These are phyloP conservation scores for Halcyon badia DNA, from an alignment of 2,797 vertebrate species.

Conservation along the genomic window DNA sequence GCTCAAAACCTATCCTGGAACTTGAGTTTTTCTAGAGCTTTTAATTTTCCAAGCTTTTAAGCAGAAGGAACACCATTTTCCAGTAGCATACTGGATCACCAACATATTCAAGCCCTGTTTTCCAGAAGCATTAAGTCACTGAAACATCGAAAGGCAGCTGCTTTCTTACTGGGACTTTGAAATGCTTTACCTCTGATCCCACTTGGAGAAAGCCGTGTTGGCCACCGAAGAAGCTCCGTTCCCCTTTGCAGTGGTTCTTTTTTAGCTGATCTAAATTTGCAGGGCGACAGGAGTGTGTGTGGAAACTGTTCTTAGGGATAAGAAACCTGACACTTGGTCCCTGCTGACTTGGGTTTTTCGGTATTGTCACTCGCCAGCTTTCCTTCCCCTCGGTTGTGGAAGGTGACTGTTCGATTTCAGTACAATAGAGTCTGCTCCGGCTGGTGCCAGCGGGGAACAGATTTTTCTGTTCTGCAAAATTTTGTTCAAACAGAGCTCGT, in stretches of 20 bases:
- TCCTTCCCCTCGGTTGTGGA: background rate
- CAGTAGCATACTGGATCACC: background rate
- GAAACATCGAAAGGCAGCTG: background rate
- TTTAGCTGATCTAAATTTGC: background rate
- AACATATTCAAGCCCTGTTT: background rate
- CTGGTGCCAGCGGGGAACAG: slow-evolving; percentile 2
- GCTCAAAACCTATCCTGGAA: background rate
- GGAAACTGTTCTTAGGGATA: background rate
- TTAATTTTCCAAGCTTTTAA: background rate
- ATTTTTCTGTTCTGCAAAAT: slow-evolving; percentile 8
- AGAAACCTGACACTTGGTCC: background rate
- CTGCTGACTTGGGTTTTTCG: background rate
- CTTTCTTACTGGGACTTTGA: background rate
- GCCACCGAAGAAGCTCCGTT: background rate
- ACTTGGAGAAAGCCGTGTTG: background rate
- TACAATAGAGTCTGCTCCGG: background rate
- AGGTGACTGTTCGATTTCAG: background rate
- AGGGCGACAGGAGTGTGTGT: background rate
- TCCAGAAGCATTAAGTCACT: background rate
- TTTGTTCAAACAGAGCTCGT: background rate
- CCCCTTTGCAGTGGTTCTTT: background rate
- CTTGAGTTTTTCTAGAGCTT: background rate
- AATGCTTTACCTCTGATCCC: background rate
- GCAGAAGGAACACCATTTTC: background rate
- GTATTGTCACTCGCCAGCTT: background rate